Conservation (phyloP, 2,888 invertebrate species). For the Drosophila algonquin region DNA sequence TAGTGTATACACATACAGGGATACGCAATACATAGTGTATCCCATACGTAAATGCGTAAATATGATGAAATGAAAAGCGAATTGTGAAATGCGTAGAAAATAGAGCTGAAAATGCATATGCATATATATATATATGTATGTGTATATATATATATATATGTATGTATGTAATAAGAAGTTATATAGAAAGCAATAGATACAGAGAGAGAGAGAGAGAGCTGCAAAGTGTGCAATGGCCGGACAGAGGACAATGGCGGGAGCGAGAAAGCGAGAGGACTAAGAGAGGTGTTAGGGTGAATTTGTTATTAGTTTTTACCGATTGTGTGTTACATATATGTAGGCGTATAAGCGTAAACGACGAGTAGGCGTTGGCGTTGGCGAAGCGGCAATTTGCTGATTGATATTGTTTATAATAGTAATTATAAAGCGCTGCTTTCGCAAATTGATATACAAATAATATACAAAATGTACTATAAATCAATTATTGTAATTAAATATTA, state of each 20-base stretch:
- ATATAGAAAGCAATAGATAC: not conserved
- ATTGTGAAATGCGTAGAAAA: constrained; percentile 69
- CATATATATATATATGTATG: not conserved
- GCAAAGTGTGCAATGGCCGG: constrained; percentile 1
- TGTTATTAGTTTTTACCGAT: constrained; percentile 32
- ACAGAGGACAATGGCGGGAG: not conserved
- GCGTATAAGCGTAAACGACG: not conserved
- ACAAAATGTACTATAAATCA: not conserved
- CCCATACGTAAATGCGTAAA: constrained; percentile 1
- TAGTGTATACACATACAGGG: constrained; percentile 5
- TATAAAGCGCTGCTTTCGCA: not conserved
- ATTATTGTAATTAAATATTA: not conserved
- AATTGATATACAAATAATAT: not conserved
- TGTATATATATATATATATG: constrained; percentile 21
- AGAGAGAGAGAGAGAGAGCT: not conserved
- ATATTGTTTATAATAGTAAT: constrained; percentile 1
- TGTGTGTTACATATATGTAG: constrained; percentile 19
- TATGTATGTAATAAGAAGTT: constrained; percentile 3
- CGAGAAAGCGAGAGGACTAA: not conserved
- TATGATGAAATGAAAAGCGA: constrained; percentile 55
- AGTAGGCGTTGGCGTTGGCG: not conserved
- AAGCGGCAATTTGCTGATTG: constrained; percentile 1
- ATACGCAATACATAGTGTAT: constrained; percentile 4
- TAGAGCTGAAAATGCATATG: constrained; percentile 35
- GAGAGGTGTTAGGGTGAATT: constrained; percentile 1